Percentiles rank a stretch among this genome's conserved stretches.
phyloP scores from a whole-genome alignment of 1,140 invertebrate genomes.

The Drosophila yakuba region DNA sequence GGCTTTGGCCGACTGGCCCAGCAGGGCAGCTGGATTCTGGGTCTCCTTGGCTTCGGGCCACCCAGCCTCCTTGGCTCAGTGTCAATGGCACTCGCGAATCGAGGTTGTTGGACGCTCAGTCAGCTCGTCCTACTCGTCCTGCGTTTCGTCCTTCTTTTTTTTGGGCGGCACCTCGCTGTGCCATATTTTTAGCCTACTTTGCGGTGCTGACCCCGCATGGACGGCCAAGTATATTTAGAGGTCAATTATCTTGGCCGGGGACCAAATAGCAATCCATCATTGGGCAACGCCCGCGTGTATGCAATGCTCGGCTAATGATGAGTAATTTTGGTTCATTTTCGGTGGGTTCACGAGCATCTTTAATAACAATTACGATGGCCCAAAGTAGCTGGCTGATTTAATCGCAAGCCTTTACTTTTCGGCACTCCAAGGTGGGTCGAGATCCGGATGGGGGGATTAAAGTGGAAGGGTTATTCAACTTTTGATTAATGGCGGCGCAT shows the following conservation, averaged over 20 bases:
- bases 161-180: slow-evolving; percentile 37
- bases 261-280: slow-evolving; percentile 56
- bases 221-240: slow-evolving; percentile 72
- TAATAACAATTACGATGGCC: slow-evolving; percentile 57
- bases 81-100: slow-evolving; percentile 70
- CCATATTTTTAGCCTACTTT: slow-evolving; percentile 82
- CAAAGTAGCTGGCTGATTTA: slow-evolving; percentile 32
- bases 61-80: slow-evolving; percentile 58
- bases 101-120: slow-evolving; percentile 67
- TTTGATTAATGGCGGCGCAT: slow-evolving; percentile 75
- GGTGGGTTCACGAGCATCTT: slow-evolving; percentile 49
- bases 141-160: background rate
- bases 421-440: background rate
- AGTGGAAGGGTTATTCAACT: slow-evolving; percentile 59
- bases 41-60: background rate
- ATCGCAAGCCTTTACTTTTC: slow-evolving; percentile 45
- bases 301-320: slow-evolving; percentile 64
- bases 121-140: slow-evolving; percentile 1
- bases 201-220: slow-evolving; percentile 45
- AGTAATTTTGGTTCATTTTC: slow-evolving; percentile 65
- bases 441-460: background rate
- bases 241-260: slow-evolving; percentile 71
- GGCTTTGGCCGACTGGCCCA: slow-evolving; percentile 50
- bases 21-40: slow-evolving; percentile 13
- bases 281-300: slow-evolving; percentile 65